Percentiles rank a stretch among this genome's conserved stretches.
phyloP scores from a whole-genome alignment of 2,888 invertebrate species.

The Actias luna region DNA sequence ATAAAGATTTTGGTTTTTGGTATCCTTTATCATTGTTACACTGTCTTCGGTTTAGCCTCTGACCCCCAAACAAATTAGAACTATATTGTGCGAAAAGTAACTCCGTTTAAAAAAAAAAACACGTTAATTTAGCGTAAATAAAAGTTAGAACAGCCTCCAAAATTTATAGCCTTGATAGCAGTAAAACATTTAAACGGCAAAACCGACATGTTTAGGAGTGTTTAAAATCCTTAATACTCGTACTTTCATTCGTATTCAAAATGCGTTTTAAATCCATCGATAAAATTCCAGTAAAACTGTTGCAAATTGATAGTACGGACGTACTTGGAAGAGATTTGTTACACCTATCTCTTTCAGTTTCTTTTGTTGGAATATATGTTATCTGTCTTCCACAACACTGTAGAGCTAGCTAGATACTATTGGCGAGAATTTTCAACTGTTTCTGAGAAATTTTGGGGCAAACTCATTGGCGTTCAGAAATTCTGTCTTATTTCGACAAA shows the following conservation, averaged over 20 bases:
- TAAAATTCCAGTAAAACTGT: not conserved
- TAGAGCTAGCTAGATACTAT: no score
- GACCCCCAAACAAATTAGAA: no score
- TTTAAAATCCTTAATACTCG: not conserved
- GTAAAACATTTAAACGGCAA: not conserved
- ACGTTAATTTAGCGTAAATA: no score
- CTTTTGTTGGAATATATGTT: not conserved
- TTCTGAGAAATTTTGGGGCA: not conserved
- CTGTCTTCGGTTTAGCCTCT: no score
- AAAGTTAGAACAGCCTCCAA: no score
- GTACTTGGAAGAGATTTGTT: not conserved
- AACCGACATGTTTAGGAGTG: not conserved
- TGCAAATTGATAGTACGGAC: not conserved
- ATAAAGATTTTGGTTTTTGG: no score
- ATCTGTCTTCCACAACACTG: not conserved
- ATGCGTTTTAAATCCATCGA: not conserved
- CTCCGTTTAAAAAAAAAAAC: no score
- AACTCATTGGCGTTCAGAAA: not conserved
- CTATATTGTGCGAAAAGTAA: no score
- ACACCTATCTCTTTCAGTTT: not conserved
- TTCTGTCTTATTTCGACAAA: not conserved
- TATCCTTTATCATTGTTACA: no score
- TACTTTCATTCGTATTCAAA: not conserved
- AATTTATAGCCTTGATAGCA: not conserved
- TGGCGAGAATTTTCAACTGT: no score